Evolutionary conservation across 2,888 invertebrate species (phyloP), one percentile per base, ranked within the genome.

Genomic region (Fissipunctia ypsillon): DNA sequence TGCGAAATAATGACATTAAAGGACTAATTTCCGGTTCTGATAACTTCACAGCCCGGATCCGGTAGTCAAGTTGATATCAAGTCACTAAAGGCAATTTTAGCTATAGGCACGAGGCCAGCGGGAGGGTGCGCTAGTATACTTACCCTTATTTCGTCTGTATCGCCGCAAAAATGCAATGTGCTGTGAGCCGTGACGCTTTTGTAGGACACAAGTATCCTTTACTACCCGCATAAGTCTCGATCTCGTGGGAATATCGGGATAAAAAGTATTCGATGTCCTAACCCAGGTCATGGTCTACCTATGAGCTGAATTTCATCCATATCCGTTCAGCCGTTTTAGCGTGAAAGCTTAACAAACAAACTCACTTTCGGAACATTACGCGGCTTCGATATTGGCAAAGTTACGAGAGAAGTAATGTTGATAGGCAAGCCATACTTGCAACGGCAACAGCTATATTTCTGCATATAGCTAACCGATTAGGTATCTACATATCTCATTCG

Each of bases 1-100:
- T 76, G 43, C 25, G 19, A 54, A 52, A 45, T 76, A 28, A 76
- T 52, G 35, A 9, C 12, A 43, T 59, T 28, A 28, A 22, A 10
- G 59, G 38, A 52, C 28, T 16, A 61, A n/a, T 57, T 56, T 56
- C 31, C 35, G 28, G 31, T 56, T 48, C 35, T 43, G 50, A 43
- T 73, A 41, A n/a, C 9, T 38, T 31, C 10, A 25, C 16, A 16
- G 10, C 19, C 52, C 19, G 22, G 31, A 31, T 31, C 31, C 1
- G 28, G 19, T 54, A 28, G 50, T 45, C 10, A 16, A 28, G 19
- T 41, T 19, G 10, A 43, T 22, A 48, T 31, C 50, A 57, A 50
- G 41, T 35, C n/a, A n/a, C 2, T n/a, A 19, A 48, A 73, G 7
- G 5, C 0, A 22, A 56, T 48, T 77, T 78, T 10, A 56, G 19